Evolutionary conservation across 64 coral and sea anemone species (phyloP).

Genomic region (Stichodactyla mertensii): DNA sequence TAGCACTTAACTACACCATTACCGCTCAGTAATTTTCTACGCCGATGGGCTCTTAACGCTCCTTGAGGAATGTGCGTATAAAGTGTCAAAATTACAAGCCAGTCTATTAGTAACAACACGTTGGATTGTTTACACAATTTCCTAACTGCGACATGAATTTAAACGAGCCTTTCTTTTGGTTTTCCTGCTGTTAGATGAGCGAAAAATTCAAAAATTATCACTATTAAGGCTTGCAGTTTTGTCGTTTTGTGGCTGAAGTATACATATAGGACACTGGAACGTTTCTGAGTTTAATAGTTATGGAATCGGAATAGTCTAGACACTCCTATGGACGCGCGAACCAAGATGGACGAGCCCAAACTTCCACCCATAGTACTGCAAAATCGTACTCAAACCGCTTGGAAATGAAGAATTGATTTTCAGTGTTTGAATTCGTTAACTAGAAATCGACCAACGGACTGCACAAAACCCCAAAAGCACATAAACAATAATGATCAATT

Average conservation of each 20-base stretch:
- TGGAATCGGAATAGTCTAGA: background rate
- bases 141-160: background rate
- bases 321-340: background rate
- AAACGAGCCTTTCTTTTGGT: background rate
- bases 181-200: background rate
- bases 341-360: no score
- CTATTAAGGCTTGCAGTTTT: background rate
- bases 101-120: background rate
- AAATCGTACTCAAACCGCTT: background rate
- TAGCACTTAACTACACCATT: background rate
- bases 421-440: background rate
- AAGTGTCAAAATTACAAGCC: background rate
- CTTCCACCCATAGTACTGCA: no score
- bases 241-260: background rate
- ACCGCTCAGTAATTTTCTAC: background rate
- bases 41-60: background rate
- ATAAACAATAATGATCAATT: background rate
- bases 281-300: no score
- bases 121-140: background rate
- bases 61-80: background rate
- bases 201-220: background rate
- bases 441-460: background rate
- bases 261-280: background rate
- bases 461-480: conserved; percentile 7
- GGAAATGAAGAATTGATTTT: background rate